Base-by-base conservation (phyloP, 2,113 vertebrate species). In the Craseonycteris thonglongyai region DNA sequence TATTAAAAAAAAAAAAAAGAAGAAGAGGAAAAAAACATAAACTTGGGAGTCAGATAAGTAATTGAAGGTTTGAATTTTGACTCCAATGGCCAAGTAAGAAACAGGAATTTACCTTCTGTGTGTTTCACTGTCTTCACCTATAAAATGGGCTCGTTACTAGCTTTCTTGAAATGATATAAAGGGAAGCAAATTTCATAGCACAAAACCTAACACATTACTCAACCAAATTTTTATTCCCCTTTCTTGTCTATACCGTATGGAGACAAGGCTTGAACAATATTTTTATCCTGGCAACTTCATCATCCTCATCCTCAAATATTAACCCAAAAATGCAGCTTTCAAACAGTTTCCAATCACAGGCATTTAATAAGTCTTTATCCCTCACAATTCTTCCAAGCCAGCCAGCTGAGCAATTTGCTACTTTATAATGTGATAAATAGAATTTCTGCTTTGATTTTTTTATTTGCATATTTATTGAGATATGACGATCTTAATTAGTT, bases 391-490 rank as follows among this genome's bases (percentile, higher is more conserved):
- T 85, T 88, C 80, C 94, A 89, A 94, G 88, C 75, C 86, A 97
- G 96, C 63, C 16, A 65, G 90, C 94, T 90, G 59, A 95, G 97
- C 97, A 98, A 98, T 98, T 98, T 98, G 97, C 98, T 98, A 97
- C 96, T 98, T 98, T 97, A 96, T 97, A 97, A 98, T 98, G 98
- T 98, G 98, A 98, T 97, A 98, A 98, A 98, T 96, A 97, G 96
- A 98, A 98, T 97, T 97, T 96, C 97, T 98, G 98, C 97, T 98
- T 98, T 98, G 96, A 98, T 98, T 98, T 98, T 98, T 51, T 96
- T 96, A 98, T 98, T 98, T 98, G 96, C 98, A 98, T 98, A 97
- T 98, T 98, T 98, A 98, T 98, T 98, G 97, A 98, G 97, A 98
- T 98, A 98, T 96, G 97, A 98, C 97, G 93, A 97, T 98, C 98